Conservation (phyloP, 2,113 vertebrate species). For the Mormoops blainvillei region DNA sequence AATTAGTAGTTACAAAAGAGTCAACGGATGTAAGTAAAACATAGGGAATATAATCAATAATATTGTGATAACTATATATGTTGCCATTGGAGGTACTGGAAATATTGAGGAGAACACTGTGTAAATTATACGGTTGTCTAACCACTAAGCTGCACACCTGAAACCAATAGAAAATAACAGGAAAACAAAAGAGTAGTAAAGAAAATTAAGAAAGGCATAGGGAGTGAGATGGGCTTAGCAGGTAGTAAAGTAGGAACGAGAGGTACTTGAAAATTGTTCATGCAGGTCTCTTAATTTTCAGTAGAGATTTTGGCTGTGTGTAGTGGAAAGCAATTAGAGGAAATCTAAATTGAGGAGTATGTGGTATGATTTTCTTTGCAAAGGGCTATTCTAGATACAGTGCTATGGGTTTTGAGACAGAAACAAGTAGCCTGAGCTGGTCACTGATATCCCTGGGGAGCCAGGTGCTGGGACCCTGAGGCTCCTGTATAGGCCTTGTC, state of each 20-base stretch:
- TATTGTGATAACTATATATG: neutral
- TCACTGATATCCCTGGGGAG: neutral
- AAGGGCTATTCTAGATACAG: neutral
- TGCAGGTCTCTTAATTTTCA: neutral
- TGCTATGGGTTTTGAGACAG: neutral
- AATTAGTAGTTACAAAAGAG: neutral
- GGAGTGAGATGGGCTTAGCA: neutral
- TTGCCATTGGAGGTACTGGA: neutral
- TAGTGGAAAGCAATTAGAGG: neutral
- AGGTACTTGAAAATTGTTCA: neutral
- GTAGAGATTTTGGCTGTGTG: neutral
- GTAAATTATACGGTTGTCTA: neutral
- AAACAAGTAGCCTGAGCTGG: neutral
- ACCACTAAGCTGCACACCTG: neutral
- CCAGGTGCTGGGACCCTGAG: neutral
- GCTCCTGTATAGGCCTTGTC: rapidly evolving
- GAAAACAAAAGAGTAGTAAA: neutral
- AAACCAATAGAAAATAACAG: neutral
- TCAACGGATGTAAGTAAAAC: neutral
- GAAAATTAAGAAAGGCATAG: neutral
- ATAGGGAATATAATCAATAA: neutral
- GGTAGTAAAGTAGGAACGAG: neutral
- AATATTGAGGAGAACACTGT: neutral
- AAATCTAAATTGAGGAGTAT: neutral
- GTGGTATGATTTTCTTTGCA: neutral